These are phyloP conservation scores for Perca schrenkii DNA, from an alignment of 2,113 vertebrate species.

Conservation along the genomic window DNA sequence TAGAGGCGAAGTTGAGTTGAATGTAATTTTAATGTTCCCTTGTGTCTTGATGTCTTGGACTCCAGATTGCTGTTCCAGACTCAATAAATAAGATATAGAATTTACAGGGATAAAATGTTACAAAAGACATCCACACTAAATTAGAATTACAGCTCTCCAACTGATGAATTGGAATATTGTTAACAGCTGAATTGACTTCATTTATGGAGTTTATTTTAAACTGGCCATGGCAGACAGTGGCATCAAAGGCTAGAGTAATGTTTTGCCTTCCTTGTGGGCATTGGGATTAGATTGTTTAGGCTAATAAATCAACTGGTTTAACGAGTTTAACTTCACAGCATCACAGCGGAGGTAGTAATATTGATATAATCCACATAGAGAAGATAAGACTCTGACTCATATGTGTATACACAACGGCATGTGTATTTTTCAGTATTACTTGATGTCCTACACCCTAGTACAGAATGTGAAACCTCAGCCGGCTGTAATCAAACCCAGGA, in stretches of 20 bases:
- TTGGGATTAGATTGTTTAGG: slow-evolving; percentile 2
- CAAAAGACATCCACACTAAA: not conserved
- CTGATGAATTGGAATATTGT: not conserved
- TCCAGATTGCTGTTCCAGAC: not conserved
- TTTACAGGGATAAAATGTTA: not conserved
- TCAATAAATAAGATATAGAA: not conserved
- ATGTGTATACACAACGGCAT: not conserved
- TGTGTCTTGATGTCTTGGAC: not conserved
- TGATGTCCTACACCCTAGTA: not conserved
- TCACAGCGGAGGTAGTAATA: not conserved
- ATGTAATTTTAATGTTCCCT: not conserved
- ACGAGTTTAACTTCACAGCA: slow-evolving; percentile 2
- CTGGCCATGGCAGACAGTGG: not conserved
- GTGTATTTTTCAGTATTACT: not conserved
- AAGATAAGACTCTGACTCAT: not conserved
- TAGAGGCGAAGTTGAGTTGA: not conserved
- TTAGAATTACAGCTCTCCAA: not conserved
- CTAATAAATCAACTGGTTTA: slow-evolving; percentile 26
- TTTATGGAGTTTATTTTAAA: not conserved
- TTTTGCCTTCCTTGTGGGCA: not conserved
- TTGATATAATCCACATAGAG: not conserved
- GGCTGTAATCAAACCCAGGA: not conserved
- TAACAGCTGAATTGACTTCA: not conserved
- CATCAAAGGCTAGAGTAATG: not conserved
- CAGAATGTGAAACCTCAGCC: not conserved